Base-by-base conservation (phyloP, 2,888 invertebrate species). In the Entomobrya proxima region DNA sequence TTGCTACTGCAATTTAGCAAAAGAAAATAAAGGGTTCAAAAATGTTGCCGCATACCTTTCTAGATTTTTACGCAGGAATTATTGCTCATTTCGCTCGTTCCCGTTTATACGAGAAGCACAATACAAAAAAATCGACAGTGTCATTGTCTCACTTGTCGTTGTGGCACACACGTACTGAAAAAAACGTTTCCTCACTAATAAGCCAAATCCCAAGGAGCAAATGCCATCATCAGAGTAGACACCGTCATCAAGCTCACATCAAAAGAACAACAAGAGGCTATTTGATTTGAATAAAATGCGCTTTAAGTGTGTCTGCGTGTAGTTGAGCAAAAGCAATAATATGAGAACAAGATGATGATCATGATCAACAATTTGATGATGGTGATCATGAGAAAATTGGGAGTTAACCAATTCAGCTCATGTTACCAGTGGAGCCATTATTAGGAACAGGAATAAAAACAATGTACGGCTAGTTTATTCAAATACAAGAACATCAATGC, bases 211-310 rank as follows among this genome's bases (percentile, higher is more conserved):
- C 5, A 32, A 37, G 21, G 24, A 44, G 27, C 40, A 37, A 67
- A 67, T 18, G 40, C 40, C 24, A 44, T 69, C 40, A 32, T 37
- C 37, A 76, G n/a, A n/a, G n/a, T n/a, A n/a, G n/a, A 58, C n/a
- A 52, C 58, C 55, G 13, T 55, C 55, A 76, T 76, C 76, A 55
- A 40, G 58, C 55, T 76, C 76, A 58, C 76, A 76, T 76, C 35
- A 76, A 58, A 32, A 27, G n/a, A 58, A 55, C 55, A 58, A 58
- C 76, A 61, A 61, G 58, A 50, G 75, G 58, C 52, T 35, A 80
- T 77, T 81, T 77, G 67, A 86, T 86, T 86, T 86, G 86, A 86
- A 86, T 86, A 86, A 81, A 85, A 86, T 85, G 80, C 37, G 79
- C 52, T 75, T 67, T 47, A 50, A 27, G 18, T 13, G 40, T 24